Conservation (phyloP, 1,140 invertebrate species). For the Charaxes varanes region DNA sequence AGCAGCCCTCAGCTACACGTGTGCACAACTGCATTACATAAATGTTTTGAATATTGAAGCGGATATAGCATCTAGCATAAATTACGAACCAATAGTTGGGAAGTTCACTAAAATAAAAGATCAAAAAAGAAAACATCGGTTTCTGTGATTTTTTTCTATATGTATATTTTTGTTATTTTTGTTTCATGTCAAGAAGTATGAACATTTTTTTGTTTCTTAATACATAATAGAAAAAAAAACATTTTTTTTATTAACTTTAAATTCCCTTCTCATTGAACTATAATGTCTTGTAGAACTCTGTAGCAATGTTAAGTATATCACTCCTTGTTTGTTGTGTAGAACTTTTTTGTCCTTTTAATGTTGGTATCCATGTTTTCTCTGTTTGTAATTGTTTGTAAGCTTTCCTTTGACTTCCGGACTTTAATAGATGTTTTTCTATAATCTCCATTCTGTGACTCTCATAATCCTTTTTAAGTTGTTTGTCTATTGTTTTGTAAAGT, state of each 20-base stretch:
- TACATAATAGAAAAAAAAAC: neutral
- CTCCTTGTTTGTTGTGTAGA: conserved; percentile 4
- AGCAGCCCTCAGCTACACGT: too few species aligned
- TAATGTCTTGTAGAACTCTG: conserved; percentile 15
- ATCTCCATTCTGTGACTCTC: conserved; percentile 24
- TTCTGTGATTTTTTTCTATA: too few species aligned
- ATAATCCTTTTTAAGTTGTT: conserved; percentile 23
- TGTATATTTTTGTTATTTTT: too few species aligned
- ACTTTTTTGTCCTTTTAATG: conserved; percentile 6
- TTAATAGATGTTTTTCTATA: conserved; percentile 10
- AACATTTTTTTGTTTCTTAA: too few species aligned
- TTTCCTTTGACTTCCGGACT: conserved; percentile 8
- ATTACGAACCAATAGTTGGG: too few species aligned
- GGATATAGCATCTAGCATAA: too few species aligned
- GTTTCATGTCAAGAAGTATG: too few species aligned
- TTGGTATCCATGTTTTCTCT: conserved; percentile 12
- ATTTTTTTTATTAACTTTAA: neutral
- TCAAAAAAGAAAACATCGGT: too few species aligned
- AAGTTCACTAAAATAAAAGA: too few species aligned
- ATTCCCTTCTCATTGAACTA: too few species aligned
- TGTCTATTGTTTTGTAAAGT: conserved; percentile 24
- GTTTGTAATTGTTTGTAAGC: conserved; percentile 10
- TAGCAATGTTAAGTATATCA: conserved; percentile 18
- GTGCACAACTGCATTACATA: too few species aligned
- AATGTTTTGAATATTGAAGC: too few species aligned